Conservation (phyloP, 2,113 vertebrate species). For the Leuciscus idus region DNA sequence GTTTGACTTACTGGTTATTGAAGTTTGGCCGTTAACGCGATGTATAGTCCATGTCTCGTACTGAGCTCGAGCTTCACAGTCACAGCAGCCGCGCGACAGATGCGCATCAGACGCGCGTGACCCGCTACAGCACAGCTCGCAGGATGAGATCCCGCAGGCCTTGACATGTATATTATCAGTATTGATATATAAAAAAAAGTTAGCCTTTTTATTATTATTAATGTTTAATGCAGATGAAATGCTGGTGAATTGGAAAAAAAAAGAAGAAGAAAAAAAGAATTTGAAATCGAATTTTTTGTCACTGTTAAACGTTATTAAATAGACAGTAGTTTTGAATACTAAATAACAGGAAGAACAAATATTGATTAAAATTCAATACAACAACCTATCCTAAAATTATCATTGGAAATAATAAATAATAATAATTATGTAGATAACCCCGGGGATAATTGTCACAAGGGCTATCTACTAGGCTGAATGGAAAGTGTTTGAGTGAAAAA, state of each 20-base stretch:
- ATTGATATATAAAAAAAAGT: not conserved
- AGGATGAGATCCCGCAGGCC: slow-evolving; percentile 23
- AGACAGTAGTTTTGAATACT: not conserved
- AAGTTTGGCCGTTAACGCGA: slow-evolving; percentile 55
- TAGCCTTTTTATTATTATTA: not conserved
- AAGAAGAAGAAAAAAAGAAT: too few relatives aligned
- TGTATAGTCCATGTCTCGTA: slow-evolving; percentile 66
- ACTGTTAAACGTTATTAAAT: not conserved
- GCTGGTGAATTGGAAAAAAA: not conserved
- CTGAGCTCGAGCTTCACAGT: slow-evolving; percentile 46
- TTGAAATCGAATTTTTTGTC: not conserved
- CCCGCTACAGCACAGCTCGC: slow-evolving; percentile 51
- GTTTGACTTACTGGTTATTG: slow-evolving; percentile 66
- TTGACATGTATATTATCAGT: not conserved
- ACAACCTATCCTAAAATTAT: not conserved
- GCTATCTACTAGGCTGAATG: not conserved
- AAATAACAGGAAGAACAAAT: not conserved
- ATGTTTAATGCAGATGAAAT: not conserved
- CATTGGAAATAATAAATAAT: not conserved
- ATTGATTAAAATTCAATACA: not conserved
- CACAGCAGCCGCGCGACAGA: slow-evolving; percentile 56
- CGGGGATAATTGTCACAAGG: not conserved
- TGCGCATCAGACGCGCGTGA: slow-evolving; percentile 54
- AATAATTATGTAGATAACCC: not conserved
- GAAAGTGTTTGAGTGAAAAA: not conserved